Conservation (phyloP, 2,797 vertebrate species). For the Anguilla obscura region DNA sequence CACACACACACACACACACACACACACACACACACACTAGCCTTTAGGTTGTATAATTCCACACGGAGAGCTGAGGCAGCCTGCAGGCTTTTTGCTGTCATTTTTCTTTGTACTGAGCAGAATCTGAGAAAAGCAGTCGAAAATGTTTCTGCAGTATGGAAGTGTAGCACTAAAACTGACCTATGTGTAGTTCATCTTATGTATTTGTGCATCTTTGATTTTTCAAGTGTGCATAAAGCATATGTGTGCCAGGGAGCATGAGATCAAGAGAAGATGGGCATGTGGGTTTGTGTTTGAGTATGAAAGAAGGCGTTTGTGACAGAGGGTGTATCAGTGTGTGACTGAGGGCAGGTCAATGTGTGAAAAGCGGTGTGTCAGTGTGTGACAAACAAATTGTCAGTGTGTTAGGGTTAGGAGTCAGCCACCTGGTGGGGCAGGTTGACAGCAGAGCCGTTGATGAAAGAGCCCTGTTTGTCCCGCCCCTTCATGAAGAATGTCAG, state of each 20-base stretch:
- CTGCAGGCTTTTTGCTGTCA: background rate
- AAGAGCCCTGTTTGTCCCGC: constrained; percentile 79
- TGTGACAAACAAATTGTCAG: background rate
- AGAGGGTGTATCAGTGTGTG: background rate
- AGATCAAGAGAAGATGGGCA: background rate
- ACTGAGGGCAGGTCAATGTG: background rate
- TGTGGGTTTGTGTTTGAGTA: constrained; percentile 10
- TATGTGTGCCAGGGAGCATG: background rate
- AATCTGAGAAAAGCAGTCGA: background rate
- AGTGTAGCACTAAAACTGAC: constrained; percentile 24
- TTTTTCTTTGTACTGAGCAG: background rate
- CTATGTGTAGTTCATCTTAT: constrained; percentile 3
- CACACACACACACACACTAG: background rate
- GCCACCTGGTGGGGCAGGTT: constrained; percentile 89
- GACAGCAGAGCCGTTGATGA: constrained; percentile 64
- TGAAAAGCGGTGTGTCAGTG: background rate
- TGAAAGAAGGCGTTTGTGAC: background rate
- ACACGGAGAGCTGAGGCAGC: background rate
- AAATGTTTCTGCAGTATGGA: constrained; percentile 7
- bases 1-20: background rate
- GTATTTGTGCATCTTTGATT: constrained; percentile 2
- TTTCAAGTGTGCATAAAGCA: constrained; percentile 26
- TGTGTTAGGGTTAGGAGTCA: constrained; percentile 74
- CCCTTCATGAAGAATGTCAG: constrained; percentile 95
- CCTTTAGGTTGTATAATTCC: background rate